These are phyloP conservation scores for Linurgus olivaceus DNA, from an alignment of 2,797 vertebrate genomes.

Conservation along the genomic window DNA sequence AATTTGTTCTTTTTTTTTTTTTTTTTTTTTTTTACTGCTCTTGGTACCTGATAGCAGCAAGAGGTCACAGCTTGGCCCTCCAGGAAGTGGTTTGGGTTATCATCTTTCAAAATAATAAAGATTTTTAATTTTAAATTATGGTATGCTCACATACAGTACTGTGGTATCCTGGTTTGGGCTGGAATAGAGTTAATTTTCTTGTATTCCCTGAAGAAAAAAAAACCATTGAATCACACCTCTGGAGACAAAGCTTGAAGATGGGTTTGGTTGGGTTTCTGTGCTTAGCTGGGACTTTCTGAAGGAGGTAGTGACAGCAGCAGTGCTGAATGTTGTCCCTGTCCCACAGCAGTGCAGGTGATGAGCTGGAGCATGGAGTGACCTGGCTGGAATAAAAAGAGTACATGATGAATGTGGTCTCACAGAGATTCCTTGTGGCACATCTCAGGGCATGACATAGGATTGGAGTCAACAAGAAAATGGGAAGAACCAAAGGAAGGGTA, in stretches of 20 bases:
- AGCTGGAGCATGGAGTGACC: not conserved
- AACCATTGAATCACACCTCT: fast-evolving
- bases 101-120: not conserved
- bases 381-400: not conserved
- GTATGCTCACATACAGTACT: not conserved
- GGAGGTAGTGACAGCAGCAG: not conserved
- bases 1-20: not conserved
- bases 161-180: not conserved
- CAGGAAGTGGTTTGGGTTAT: not conserved
- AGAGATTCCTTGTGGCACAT: not conserved
- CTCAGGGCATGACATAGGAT: fast-evolving
- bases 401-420: not conserved
- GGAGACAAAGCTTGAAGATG: not conserved
- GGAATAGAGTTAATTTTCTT: not conserved
- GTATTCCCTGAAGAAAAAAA: not conserved
- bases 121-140: not conserved
- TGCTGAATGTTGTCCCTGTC: not conserved
- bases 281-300: not conserved
- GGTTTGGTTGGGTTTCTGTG: not conserved
- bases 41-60: not conserved
- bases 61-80: not conserved
- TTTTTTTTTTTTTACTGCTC: not conserved
- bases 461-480: not conserved
- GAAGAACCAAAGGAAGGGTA: not conserved
- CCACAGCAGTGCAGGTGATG: not conserved